These are phyloP conservation scores for Salminus brasiliensis DNA, from an alignment of 2,113 vertebrate genomes.

Conservation along the genomic window DNA sequence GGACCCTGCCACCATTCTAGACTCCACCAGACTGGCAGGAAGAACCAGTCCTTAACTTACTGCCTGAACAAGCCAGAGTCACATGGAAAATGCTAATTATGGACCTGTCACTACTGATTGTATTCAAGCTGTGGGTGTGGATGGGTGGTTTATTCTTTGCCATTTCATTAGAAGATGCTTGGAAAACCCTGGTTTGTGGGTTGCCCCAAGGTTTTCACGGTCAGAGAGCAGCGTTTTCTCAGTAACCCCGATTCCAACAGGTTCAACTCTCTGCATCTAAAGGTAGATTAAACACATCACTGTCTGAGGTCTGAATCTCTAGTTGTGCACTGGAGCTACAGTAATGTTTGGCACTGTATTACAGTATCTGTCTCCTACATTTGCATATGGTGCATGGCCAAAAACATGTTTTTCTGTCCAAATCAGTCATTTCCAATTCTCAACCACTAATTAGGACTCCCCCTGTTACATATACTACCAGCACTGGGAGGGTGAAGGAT, in stretches of 20 bases:
- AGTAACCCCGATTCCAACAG: background rate
- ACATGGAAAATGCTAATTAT: constrained; percentile 19
- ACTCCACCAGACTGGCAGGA: constrained; percentile 17
- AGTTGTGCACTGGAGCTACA: no score
- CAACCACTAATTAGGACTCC: no score
- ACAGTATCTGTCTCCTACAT: no score
- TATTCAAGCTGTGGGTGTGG: constrained; percentile 43
- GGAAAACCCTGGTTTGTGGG: background rate
- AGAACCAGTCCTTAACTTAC: constrained; percentile 35
- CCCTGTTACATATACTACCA: no score
- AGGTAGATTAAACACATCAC: no score
- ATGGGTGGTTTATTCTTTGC: constrained; percentile 10
- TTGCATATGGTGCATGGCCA: no score
- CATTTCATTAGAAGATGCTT: background rate
- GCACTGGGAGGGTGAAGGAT: no score
- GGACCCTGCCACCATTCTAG: background rate
- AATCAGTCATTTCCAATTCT: no score
- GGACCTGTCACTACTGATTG: constrained; percentile 31
- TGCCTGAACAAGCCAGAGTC: constrained; percentile 28
- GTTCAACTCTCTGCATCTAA: no score
- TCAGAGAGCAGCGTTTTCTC: background rate
- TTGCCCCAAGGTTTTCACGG: background rate
- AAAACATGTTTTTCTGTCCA: no score
- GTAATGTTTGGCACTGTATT: no score
- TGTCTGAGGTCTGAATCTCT: no score